Evolutionary conservation across 92 coral and sea anemone species (phyloP), one percentile per base, ranked within the genome.

Genomic region (Chrysogorgia sp.): DNA sequence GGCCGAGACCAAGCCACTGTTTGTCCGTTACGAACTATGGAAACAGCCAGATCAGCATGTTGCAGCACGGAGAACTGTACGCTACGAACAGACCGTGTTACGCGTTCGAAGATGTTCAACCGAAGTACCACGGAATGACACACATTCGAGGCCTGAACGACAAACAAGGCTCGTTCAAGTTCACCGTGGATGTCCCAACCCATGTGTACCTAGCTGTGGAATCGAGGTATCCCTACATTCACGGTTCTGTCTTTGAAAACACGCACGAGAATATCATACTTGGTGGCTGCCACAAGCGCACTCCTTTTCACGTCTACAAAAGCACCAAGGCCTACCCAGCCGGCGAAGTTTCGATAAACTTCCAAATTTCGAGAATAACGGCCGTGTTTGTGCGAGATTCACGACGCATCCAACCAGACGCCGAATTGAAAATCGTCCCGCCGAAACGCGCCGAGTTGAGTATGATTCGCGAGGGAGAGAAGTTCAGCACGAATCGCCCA

Each of bases 141-240:
- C 97, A 92, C 76, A 65, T 90, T n/a, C 92, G 97, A 58, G 97
- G 97, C 7, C 76, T 34, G 13, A 90, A 92, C 81, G 96, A 90
- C 72, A 92, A 92, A 66, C 40, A 7, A 4, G 97, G 96, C 17
- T 6, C 31, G 52, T 69, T 59, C 31, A 23, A 33, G 35, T 86
- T 92, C 50, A 63, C 71, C 31, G 96, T 90, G 12, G 85, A 88
- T 58, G 85, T 81, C 29, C 90, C 97, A 0, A 91, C 90, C n/a
- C 83, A 45, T 32, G 78, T 92, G 1, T 92, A 87, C 80, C 83
- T 92, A 0, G 96, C 97, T 2, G 76, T 86, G 0, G 97, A 92
- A 67, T 88, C 91, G 33, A 89, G 97, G 12, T 84, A 81, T 47
- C 66, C 88, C 2, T 92, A 92, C 75, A 83, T 86, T 66, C 93